Percentiles rank a stretch among this genome's conserved stretches.
phyloP scores from a whole-genome alignment of 2,888 invertebrate species.

The Anthophora plumipes region DNA sequence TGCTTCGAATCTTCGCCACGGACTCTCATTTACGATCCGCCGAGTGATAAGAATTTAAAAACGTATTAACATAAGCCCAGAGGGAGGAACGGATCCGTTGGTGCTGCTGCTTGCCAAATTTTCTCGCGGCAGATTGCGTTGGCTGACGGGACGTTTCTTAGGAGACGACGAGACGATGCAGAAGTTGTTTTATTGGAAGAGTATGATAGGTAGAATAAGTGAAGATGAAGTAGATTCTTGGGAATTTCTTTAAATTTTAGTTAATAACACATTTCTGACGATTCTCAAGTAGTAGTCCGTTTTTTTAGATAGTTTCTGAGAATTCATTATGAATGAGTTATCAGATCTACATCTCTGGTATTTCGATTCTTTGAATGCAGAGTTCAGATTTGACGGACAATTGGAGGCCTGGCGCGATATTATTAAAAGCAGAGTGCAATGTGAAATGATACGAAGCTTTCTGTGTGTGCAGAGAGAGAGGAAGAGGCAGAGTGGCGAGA shows the following conservation, averaged over 20 bases:
- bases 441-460: conserved; percentile 37
- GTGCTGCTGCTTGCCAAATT: conserved; percentile 34
- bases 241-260: no score
- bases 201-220: no score
- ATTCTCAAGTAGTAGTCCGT: no score
- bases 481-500: not conserved
- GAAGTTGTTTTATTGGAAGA: no score
- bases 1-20: conserved; percentile 69
- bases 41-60: conserved; percentile 73
- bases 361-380: not conserved
- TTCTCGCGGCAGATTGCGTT: not conserved
- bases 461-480: not conserved
- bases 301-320: no score
- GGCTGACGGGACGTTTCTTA: not conserved
- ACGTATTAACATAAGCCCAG: conserved; percentile 69
- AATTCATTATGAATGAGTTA: no score
- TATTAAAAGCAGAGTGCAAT: conserved; percentile 43
- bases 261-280: no score
- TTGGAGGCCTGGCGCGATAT: conserved; percentile 10
- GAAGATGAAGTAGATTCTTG: no score
- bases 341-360: no score
- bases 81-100: not conserved
- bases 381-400: not conserved
- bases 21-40: conserved; percentile 73
- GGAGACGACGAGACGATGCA: not conserved